Percentiles rank a stretch among this genome's conserved stretches.
Evolutionary conservation across 2,113 vertebrate species (phyloP).

Genomic region (Xiphias gladius): DNA sequence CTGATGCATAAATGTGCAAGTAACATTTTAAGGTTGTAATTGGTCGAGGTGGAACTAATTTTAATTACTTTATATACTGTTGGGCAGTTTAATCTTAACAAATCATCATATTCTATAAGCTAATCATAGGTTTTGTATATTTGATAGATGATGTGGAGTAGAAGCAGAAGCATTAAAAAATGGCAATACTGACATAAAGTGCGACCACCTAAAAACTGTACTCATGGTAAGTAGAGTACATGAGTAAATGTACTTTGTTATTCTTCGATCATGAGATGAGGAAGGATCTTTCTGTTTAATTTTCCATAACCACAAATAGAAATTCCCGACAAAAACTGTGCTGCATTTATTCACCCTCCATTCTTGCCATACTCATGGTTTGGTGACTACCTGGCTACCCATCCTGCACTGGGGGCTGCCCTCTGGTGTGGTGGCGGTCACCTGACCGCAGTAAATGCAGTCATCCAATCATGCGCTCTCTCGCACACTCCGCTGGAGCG

Average conservation of each 20-base stretch:
- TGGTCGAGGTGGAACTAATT: not conserved
- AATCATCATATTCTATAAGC: not conserved
- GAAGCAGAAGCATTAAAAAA: not conserved
- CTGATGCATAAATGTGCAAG: too few species aligned
- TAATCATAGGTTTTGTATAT: not conserved
- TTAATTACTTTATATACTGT: not conserved
- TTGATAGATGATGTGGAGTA: not conserved
- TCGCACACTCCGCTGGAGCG: slow-evolving; percentile 53
- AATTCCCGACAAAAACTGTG: not conserved
- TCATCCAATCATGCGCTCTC: slow-evolving; percentile 48
- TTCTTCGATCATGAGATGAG: not conserved
- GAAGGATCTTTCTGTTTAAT: not conserved
- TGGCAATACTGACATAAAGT: not conserved
- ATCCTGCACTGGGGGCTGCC: slow-evolving; percentile 12
- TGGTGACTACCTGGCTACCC: slow-evolving; percentile 39
- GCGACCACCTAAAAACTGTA: too few species aligned
- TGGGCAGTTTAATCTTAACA: not conserved
- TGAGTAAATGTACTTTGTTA: not conserved
- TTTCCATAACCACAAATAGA: not conserved
- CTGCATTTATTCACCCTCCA: not conserved
- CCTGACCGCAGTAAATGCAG: slow-evolving; percentile 44
- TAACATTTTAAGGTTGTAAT: too few species aligned
- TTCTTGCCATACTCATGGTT: slow-evolving; percentile 31
- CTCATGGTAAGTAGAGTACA: not conserved
- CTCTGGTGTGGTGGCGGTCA: slow-evolving; percentile 41